These are phyloP conservation scores for Solea senegalensis DNA, from an alignment of 2,113 vertebrate genomes.

Conservation along the genomic window DNA sequence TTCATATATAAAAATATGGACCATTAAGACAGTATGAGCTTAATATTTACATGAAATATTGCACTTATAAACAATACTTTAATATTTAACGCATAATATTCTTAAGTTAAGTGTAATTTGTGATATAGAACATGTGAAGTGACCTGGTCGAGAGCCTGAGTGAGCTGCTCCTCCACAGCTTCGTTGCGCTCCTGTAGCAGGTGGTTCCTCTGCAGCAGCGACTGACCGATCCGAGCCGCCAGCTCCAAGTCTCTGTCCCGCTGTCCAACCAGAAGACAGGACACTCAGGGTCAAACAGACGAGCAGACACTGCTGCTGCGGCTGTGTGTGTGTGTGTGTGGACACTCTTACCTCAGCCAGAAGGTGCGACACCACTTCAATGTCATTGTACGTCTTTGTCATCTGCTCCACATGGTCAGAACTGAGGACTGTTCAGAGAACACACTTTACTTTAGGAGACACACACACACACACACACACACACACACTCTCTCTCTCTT, in stretches of 20 bases:
- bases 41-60: no score
- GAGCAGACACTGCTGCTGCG: background rate
- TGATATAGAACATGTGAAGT: background rate
- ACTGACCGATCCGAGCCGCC: slow-evolving; percentile 96
- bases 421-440: slow-evolving; percentile 84
- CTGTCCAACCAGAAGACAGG: slow-evolving; percentile 73
- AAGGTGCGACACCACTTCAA: slow-evolving; percentile 92
- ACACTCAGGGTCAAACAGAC: slow-evolving; percentile 2
- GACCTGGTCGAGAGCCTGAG: slow-evolving; percentile 93
- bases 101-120: no score
- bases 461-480: background rate
- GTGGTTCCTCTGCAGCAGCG: slow-evolving; percentile 93
- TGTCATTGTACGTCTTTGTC: slow-evolving; percentile 90
- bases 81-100: no score
- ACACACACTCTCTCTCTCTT: no score
- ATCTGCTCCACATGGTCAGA: slow-evolving; percentile 88
- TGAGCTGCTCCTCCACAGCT: slow-evolving; percentile 91
- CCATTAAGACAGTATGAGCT: no score
- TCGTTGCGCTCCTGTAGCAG: slow-evolving; percentile 92
- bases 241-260: slow-evolving; percentile 95
- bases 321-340: background rate
- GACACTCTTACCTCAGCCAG: slow-evolving; percentile 87
- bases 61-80: no score
- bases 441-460: background rate
- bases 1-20: no score